Base-by-base conservation (phyloP, 2,888 invertebrate genomes). In the Meloe dianella region DNA sequence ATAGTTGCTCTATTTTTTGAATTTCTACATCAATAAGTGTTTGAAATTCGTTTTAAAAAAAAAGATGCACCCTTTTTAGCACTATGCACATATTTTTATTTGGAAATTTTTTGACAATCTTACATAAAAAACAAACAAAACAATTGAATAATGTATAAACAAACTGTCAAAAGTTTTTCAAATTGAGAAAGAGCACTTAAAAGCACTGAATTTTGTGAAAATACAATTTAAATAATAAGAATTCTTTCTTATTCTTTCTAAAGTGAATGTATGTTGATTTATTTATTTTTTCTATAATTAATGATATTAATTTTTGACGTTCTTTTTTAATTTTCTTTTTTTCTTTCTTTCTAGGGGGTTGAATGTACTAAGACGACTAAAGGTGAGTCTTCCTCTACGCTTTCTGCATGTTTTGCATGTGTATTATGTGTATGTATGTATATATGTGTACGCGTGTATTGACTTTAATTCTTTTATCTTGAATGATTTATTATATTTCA, bases 271-370 rank as follows among this genome's bases (percentile, higher is more conserved):
- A 58, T 58, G 35, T 58, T 27, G 3, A 27, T 6, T 24, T 20
- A 27, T 57, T 47, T 65, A 61, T 63, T 70, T 66, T 70, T 58
- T 68, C 58, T 67, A n/a, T 41, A 62, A n/a, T n/a, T n/a, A n/a
- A 70, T 71, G 57, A 64, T 74, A 66, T 68, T 68, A 57, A 32
- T 66, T 75, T 76, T 79, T 69, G 71, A 73, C 73, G 71, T 76
- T 76, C 73, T 77, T 78, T 78, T 78, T 57, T 54, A 27, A 64
- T 77, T 78, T 77, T 78, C 76, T 75, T 73, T 74, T 76, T 76
- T 75, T 80, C 75, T 81, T 79, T 82, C 78, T 80, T 82, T 83
- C 75, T 81, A 83, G 83, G 82, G 78, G 80, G 74, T 77, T 83
- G 79, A 83, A 80, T 81, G 78, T 82, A 73, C 76, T 83, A 74